phyloP scores from a whole-genome alignment of 2,888 invertebrate genomes.

The Rhopalosiphum nymphaeae region DNA sequence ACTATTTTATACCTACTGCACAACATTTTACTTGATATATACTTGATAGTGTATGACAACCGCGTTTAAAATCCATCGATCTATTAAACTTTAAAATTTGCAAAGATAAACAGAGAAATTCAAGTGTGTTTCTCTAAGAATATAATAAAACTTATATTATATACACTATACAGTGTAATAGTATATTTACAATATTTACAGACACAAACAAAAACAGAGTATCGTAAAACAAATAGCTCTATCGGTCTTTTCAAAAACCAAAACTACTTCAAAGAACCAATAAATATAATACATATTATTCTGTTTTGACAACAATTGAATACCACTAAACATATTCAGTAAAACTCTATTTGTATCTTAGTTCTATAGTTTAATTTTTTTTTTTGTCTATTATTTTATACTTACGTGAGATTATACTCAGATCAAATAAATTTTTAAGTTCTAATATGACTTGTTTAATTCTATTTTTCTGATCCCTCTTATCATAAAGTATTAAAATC shows the following conservation, averaged over 20 bases:
- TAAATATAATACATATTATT: neutral
- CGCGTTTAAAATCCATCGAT: neutral
- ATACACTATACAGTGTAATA: neutral
- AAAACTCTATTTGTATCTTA: neutral
- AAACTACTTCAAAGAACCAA: neutral
- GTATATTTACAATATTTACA: neutral
- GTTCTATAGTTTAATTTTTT: neutral
- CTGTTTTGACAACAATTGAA: neutral
- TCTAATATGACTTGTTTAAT: neutral
- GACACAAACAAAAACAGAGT: neutral
- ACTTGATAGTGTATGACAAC: neutral
- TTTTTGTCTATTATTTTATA: neutral
- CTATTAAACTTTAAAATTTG: neutral
- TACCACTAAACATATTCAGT: neutral
- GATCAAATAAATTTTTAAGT: neutral
- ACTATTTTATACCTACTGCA: neutral
- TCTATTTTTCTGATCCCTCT: neutral
- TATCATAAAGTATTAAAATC: neutral
- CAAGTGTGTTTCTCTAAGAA: neutral
- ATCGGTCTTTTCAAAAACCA: neutral
- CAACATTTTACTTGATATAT: neutral
- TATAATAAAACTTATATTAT: neutral
- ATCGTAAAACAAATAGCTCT: neutral
- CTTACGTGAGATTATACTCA: neutral
- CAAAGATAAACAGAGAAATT: neutral